Base-by-base conservation (phyloP, 37 sponge, comb jelly and placozoan genomes). In the Diacarnus erythraeanus region DNA sequence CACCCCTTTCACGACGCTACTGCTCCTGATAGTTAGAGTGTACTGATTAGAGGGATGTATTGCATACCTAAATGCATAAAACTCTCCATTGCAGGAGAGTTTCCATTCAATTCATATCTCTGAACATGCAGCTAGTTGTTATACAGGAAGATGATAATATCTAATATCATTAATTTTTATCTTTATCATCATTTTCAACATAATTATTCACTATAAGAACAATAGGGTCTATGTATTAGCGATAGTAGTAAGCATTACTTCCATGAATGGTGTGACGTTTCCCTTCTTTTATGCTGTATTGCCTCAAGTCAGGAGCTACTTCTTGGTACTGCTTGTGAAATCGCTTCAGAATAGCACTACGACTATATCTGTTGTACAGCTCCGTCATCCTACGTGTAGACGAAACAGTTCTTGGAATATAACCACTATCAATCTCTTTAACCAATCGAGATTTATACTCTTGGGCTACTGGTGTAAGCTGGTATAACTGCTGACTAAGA, bases 261-360 rank as follows among this genome's bases (percentile, higher is more conserved):
- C 93, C 93, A 65, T 92, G 79, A 74, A 92, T 88, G 33, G 75
- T 40, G 63, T 92, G 93, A 26, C 93, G 47, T 64, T 77, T 88
- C 25, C 86, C 93, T 40, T 72, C 70, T 38, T 70, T 75, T 17
- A 6, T 66, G 17, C 79, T 60, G 74, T 82, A 37, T 59, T 88
- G 78, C 60, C 86, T 84, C 25, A 89, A 69, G 57, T 92, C 89
- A 34, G 93, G 93, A 43, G 76, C 71, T 57, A 23, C 47, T 40
- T 92, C 93, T 38, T 72, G 81, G 77, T 77, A 84, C 47, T 47
- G 33, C 21, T 60, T 18, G 66, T 81, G 78, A 63, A 85, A 89
- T 12, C 75, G 43, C 43, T 71, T 75, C 76, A 77, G 34, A 21
- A 69, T 78, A 31, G 66, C 85, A 34, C 69, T 80, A 33, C 64